These are phyloP conservation scores for Paguma larvata DNA, from an alignment of 2,797 vertebrate species.

Conservation along the genomic window DNA sequence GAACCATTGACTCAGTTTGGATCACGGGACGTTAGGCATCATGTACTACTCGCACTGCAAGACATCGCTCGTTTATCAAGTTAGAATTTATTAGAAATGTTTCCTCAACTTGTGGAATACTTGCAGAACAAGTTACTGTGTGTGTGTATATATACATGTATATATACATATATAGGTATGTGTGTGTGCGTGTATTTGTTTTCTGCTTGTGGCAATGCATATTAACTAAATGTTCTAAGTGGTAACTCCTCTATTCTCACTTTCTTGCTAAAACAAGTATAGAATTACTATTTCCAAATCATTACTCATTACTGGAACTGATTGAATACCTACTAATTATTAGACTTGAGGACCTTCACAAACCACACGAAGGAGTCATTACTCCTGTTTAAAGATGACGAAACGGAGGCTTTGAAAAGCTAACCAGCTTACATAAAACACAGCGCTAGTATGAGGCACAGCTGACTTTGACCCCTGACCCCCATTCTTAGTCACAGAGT, in stretches of 20 bases:
- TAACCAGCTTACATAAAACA: background rate
- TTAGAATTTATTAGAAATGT: no score
- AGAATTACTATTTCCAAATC: background rate
- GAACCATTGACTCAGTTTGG: no score
- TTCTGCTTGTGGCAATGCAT: background rate
- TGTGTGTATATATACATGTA: background rate
- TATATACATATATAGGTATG: no score
- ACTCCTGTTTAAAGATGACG: background rate
- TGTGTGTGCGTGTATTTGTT: background rate
- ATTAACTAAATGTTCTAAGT: background rate
- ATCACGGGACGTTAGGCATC: no score
- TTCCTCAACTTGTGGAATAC: no score
- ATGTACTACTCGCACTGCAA: no score
- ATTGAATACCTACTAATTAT: background rate
- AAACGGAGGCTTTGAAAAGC: background rate
- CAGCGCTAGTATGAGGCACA: background rate
- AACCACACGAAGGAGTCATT: background rate
- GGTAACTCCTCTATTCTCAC: background rate
- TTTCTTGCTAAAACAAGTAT: slow-evolving; percentile 17
- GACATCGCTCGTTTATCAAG: no score
- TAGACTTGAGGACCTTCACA: background rate
- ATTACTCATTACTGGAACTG: background rate
- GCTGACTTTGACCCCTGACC: background rate
- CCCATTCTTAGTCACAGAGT: background rate
- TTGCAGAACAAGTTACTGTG: no score